phyloP scores from a whole-genome alignment of 2,113 vertebrate genomes.

The Gymnarchus niloticus region DNA sequence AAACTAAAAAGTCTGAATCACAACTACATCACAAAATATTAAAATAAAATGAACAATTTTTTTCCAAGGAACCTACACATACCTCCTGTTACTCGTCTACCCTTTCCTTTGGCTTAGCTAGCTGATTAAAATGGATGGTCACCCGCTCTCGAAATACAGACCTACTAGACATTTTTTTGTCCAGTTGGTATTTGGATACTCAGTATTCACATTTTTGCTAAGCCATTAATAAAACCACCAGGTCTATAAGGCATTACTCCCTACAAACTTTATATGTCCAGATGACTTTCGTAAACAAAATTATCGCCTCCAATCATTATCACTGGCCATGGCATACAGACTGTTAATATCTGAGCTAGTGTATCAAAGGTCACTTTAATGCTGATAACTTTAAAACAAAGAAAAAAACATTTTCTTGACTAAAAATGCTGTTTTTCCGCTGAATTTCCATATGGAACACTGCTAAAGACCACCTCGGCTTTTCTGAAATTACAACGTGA shows the following conservation, averaged over 20 bases:
- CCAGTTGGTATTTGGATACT: no score
- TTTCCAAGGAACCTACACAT: background rate
- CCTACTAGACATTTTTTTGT: no score
- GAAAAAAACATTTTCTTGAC: background rate
- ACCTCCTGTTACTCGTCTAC: background rate
- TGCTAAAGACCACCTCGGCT: no score
- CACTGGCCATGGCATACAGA: background rate
- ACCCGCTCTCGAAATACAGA: constrained; percentile 4
- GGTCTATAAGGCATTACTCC: background rate
- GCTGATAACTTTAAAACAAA: background rate
- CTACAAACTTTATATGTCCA: background rate
- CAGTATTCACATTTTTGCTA: background rate
- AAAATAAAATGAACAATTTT: background rate
- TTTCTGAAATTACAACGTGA: background rate
- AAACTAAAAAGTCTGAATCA: background rate
- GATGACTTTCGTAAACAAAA: background rate
- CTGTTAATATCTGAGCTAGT: no score
- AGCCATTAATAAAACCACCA: background rate
- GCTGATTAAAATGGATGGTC: background rate
- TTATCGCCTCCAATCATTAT: background rate
- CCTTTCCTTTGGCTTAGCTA: background rate
- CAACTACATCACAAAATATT: background rate
- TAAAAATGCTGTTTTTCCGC: no score
- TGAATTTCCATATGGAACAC: background rate
- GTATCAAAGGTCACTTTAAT: background rate